Percentiles rank a stretch among this genome's conserved stretches.
phyloP scores from a whole-genome alignment of 2,888 invertebrate species.

The Amphipyra berbera region DNA sequence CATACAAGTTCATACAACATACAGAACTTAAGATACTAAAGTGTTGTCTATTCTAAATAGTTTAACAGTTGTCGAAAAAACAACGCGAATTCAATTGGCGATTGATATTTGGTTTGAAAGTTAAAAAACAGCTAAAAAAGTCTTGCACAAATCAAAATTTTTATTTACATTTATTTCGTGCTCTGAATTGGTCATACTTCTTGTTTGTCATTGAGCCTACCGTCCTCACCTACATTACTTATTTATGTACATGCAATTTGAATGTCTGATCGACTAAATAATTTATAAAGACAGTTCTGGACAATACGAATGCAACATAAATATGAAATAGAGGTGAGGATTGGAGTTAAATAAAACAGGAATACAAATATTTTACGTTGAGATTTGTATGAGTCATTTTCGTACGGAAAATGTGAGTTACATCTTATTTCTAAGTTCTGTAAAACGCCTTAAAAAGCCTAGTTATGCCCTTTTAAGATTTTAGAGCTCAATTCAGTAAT shows the following conservation, averaged over 20 bases:
- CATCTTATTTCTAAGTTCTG: too few species aligned
- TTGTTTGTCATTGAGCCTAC: slow-evolving; percentile 33
- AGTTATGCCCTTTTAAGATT: too few species aligned
- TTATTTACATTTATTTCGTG: not conserved
- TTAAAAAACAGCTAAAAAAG: too few species aligned
- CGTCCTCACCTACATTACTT: slow-evolving; percentile 32
- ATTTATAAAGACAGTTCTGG: slow-evolving; percentile 24
- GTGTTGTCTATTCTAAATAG: too few species aligned
- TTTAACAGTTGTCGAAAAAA: too few species aligned
- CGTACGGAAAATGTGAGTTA: too few species aligned
- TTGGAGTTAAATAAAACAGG: slow-evolving; percentile 11
- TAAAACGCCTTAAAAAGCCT: too few species aligned
- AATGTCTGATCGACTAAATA: slow-evolving; percentile 52
- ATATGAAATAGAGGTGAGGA: slow-evolving; percentile 22
- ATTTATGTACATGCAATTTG: slow-evolving; percentile 53
- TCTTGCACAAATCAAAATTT: not conserved
- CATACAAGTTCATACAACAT: too few species aligned
- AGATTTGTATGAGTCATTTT: slow-evolving; percentile 10
- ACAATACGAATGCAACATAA: slow-evolving; percentile 37
- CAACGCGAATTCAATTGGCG: too few species aligned
- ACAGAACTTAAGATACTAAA: too few species aligned
- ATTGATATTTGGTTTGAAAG: too few species aligned
- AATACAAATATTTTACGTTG: slow-evolving; percentile 6
- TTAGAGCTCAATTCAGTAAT: too few species aligned
- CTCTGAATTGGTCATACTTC: slow-evolving; percentile 21